Base-by-base conservation (phyloP, 37 sponge, comb jelly and placozoan species). In the Geodia barretti region DNA sequence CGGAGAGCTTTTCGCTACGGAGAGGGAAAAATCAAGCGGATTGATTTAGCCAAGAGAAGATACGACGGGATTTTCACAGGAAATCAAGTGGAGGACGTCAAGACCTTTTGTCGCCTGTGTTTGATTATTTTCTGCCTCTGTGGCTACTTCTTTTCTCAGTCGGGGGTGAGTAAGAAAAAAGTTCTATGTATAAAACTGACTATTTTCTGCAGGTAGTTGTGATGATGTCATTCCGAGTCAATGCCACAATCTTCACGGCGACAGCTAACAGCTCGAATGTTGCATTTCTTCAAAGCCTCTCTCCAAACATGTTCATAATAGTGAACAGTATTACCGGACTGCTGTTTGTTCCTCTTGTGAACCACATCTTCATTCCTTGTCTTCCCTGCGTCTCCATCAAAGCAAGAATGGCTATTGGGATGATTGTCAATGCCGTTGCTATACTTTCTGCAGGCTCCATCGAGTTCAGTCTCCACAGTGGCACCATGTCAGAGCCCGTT, bases 31-130 rank as follows among this genome's bases (percentile, higher is more conserved):
- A 63, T 68, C 19, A 58, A 58, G 21, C 62, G 86, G 14, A 85
- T 85, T 41, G 86, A 85, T 17, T 62, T 85, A 35, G 86, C 86
- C 1, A 85, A 85, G 64, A 62, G 19, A 0, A 73, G 78, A 35
- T 85, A 64, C 60, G 86, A 85, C 63, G 86, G 86, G 26, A 85
- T 61, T 11, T 85, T 72, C 37, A 64, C 39, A n/a, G 39, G 72
- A 8, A 79, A 85, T 25, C 71, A 85, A n/a, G 86, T 85, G 24
- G 86, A 85, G 60, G 65, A 85, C 60, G 79, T 85, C 35, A 85
- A 85, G 54, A 79, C 86, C 0, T 85, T 78, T 42, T 71, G 35
- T 37, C 62, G 64, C 26, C 36, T 85, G n/a, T 31, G 77, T 68
- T 72, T 85, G 26, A 42, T 85, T n/a, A 40, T 74, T 4, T 74